A percentile compares a stretch with the other conserved stretches of the same genome.
phyloP scores from a whole-genome alignment of 2,888 invertebrate genomes.

The Euclidia mi region DNA sequence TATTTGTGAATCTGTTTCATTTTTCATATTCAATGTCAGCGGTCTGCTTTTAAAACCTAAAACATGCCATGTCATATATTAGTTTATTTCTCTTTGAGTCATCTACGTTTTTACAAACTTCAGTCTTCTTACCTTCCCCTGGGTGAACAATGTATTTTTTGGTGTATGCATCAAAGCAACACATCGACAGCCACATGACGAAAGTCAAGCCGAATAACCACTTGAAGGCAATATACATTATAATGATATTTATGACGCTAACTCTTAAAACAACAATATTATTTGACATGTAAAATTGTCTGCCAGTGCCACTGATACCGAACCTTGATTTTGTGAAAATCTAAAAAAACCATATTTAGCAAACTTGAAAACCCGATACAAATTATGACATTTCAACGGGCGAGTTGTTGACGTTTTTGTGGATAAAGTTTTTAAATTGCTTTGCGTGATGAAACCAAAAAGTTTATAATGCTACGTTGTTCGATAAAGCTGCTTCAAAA shows the following conservation, averaged over 20 bases:
- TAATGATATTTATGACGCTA: constrained; percentile 32
- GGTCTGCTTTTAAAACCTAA: constrained; percentile 36
- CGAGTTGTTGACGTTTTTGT: not conserved
- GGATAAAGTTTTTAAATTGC: not conserved
- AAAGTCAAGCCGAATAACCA: constrained; percentile 76
- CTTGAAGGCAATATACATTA: constrained; percentile 84
- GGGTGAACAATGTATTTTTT: constrained; percentile 41
- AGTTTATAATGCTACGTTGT: not conserved
- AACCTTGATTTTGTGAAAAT: constrained; percentile 67
- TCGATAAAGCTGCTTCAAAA: no score
- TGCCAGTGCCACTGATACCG: constrained; percentile 38
- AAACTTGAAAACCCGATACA: constrained; percentile 55
- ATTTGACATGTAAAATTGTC: constrained; percentile 39
- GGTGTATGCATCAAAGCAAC: constrained; percentile 63
- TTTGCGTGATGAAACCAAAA: not conserved
- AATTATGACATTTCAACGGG: constrained; percentile 51
- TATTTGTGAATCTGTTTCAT: constrained; percentile 34
- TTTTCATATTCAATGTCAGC: constrained; percentile 32
- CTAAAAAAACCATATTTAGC: constrained; percentile 63
- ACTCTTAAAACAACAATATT: constrained; percentile 33
- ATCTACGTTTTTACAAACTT: no score
- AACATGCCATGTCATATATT: constrained; percentile 14
- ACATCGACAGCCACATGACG: constrained; percentile 78
- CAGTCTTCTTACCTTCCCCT: constrained; percentile 46
- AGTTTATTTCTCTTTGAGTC: no score